Evolutionary conservation across 2,888 invertebrate genomes (phyloP).

Genomic region (Lithophane semibrunnea): DNA sequence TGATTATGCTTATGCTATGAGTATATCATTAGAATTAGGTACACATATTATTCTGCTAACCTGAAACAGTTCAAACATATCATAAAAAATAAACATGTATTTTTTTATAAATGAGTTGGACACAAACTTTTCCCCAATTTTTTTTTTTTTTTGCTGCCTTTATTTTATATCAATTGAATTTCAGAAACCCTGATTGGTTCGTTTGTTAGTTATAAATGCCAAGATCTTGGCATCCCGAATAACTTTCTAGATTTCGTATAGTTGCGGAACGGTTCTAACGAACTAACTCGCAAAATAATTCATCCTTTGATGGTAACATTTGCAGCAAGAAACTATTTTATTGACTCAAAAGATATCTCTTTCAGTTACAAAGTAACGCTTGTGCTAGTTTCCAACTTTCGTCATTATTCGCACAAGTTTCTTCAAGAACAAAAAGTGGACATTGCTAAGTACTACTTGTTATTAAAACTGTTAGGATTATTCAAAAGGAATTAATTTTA

Average conservation of each 20-base stretch:
- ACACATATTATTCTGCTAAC: too few relatives aligned
- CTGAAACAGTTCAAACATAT: too few relatives aligned
- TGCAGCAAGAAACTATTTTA: constrained; percentile 26
- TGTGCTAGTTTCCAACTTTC: constrained; percentile 29
- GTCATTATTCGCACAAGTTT: constrained; percentile 42
- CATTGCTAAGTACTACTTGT: constrained; percentile 3
- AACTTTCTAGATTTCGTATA: constrained; percentile 7
- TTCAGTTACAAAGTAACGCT: constrained; percentile 20
- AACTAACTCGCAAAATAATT: constrained; percentile 20
- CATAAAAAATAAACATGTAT: too few relatives aligned
- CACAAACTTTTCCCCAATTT: too few relatives aligned
- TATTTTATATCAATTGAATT: neutral
- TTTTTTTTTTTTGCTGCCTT: too few relatives aligned
- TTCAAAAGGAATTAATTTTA: neutral
- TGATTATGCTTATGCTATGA: too few relatives aligned
- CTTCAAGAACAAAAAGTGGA: constrained; percentile 7
- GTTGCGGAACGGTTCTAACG: constrained; percentile 1
- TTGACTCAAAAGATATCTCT: constrained; percentile 39
- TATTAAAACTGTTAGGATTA: constrained; percentile 7
- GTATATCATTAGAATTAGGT: too few relatives aligned
- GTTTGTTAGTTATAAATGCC: neutral
- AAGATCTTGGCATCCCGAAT: neutral
- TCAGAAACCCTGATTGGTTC: neutral
- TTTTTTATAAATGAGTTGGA: too few relatives aligned
- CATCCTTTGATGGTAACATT: constrained; percentile 22